Evolutionary conservation across 2,888 invertebrate genomes (phyloP), one percentile per base, ranked within the genome.

Genomic region (Stenoptilia bipunctidactyla): DNA sequence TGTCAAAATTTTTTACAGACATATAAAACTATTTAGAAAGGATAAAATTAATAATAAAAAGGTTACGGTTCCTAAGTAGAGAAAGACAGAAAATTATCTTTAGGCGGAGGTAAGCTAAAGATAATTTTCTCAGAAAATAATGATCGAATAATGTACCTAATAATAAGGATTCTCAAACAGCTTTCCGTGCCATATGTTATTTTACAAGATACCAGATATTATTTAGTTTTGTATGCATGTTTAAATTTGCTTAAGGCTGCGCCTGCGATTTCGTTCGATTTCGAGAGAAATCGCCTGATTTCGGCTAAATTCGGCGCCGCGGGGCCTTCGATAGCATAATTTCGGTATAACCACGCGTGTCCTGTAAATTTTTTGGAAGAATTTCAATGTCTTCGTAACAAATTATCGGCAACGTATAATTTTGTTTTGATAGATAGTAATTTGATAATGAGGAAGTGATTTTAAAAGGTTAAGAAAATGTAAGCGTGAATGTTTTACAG

Each of bases 271-370:
- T 25, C 25, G 25, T 25, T 25, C 9, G 25, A 25, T 25, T 30
- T 75, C 70, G 63, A 72, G 76, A 79, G 79, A 82, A 80, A 80
- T 82, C 63, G 57, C 67, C 54, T 69, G 68, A 80, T 79, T 79
- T 75, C 70, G 63, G 73, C 77, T 80, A 79, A 82, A 82, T 80
- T 82, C 63, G 57, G 67, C 54, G 56, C 80, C 73, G 53, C 58
- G 58, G 73, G 79, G 73, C 68, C 63, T 76, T 75, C 63, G 76
- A 79, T 80, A 75, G 76, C 79, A 69, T 74, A 76, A 76, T 74
- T 80, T 70, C 58, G 63, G 68, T 73, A 76, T 75, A 67, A 71
- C 66, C 62, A 66, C 56, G 56, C 61, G 54, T 57, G 55, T 57
- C 58, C 61, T 52, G 65, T 58, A 68, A 64, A 58, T 66, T 65